Evolutionary conservation across 2,113 vertebrate species (phyloP).

Genomic region (Dasyurus viverrinus): DNA sequence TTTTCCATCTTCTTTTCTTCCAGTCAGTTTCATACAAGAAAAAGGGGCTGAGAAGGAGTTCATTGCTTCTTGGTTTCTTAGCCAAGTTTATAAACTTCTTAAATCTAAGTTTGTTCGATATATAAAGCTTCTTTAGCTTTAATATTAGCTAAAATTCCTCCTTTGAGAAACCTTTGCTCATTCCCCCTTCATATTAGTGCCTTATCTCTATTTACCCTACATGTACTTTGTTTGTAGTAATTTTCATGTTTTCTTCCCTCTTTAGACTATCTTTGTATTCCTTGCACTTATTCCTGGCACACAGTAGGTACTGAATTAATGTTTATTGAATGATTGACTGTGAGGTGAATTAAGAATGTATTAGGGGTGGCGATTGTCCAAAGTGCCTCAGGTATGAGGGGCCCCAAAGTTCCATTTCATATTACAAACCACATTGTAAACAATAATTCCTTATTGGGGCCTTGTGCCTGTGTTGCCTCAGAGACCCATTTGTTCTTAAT

Average conservation of each 20-base stretch:
- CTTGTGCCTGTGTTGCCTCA: not conserved
- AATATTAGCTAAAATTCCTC: not conserved
- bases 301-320: not conserved
- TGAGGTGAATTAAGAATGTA: not conserved
- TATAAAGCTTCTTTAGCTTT: no score
- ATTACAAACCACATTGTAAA: not conserved
- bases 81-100: no score
- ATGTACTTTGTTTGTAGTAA: not conserved
- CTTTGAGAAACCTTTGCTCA: not conserved
- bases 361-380: not conserved
- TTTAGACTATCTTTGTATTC: not conserved
- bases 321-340: not conserved
- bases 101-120: no score
- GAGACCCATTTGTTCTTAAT: constrained; percentile 1
- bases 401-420: not conserved
- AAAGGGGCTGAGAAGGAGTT: not conserved
- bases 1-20: not conserved
- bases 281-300: not conserved
- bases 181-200: not conserved
- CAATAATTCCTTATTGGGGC: not conserved
- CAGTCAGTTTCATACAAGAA: not conserved
- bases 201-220: not conserved
- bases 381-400: not conserved
- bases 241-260: not conserved
- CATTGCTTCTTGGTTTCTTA: not conserved